Percentiles rank a stretch among this genome's conserved stretches.
These are phyloP conservation scores for Eurypyga helias DNA, from an alignment of 2,113 vertebrate species.

Conservation along the genomic window DNA sequence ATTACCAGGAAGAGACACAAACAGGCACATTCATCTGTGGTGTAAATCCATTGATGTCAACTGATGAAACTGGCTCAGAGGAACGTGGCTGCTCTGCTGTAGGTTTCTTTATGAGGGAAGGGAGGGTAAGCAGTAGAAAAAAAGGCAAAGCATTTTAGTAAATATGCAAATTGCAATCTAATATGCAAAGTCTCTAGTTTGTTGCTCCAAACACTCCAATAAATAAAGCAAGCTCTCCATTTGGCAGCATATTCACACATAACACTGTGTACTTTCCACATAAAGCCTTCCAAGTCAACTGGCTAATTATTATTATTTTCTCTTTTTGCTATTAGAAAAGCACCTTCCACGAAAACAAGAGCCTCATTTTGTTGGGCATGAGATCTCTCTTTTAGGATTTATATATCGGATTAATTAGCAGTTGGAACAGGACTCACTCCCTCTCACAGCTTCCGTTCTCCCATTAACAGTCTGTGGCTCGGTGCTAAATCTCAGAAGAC, in stretches of 20 bases:
- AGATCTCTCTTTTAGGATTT: constrained; percentile 33
- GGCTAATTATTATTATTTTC: constrained; percentile 59
- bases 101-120: not conserved
- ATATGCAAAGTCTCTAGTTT: constrained; percentile 30
- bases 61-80: not conserved
- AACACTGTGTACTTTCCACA: not conserved
- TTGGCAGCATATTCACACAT: not conserved
- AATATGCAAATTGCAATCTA: constrained; percentile 51
- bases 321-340: constrained; percentile 16
- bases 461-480: constrained; percentile 57
- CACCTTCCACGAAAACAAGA: constrained; percentile 25
- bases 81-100: not conserved
- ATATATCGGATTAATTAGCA: constrained; percentile 38
- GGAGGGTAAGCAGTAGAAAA: not conserved
- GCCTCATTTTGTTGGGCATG: not conserved
- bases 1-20: not conserved
- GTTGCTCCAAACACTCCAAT: constrained; percentile 35
- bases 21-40: constrained; percentile 8
- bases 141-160: constrained; percentile 7
- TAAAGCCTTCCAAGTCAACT: constrained; percentile 39
- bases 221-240: constrained; percentile 44
- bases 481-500: constrained; percentile 27
- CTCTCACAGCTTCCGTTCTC: not conserved
- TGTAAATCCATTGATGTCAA: constrained; percentile 12
- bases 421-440: not conserved